These are phyloP conservation scores for Nycticebus coucang DNA, from an alignment of 2,113 vertebrate genomes.

Conservation along the genomic window DNA sequence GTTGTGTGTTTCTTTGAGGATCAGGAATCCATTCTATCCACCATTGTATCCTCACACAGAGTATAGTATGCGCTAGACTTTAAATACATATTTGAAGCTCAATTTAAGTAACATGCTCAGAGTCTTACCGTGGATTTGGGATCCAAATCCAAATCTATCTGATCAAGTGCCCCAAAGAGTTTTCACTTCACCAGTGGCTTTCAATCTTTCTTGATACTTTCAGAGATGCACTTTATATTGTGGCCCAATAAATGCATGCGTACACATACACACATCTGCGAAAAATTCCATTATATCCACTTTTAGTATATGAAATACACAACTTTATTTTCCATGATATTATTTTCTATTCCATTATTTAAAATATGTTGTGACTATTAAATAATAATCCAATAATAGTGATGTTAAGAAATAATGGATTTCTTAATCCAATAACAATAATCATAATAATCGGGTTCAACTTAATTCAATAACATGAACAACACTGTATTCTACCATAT, in stretches of 20 bases:
- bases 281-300: neutral
- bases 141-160: neutral
- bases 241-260: neutral
- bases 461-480: neutral
- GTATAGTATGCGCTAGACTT: neutral
- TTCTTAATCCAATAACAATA: neutral
- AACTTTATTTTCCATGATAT: neutral
- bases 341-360: slow-evolving; percentile 1
- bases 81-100: neutral
- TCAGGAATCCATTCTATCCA: no score
- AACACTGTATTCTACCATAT: neutral
- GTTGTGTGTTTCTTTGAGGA: neutral
- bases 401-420: neutral
- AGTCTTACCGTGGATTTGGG: neutral
- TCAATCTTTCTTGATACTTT: neutral
- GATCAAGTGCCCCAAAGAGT: neutral
- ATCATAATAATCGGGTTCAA: neutral
- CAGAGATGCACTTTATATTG: neutral
- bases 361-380: neutral
- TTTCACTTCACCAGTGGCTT: neutral
- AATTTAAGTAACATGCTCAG: neutral
- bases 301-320: neutral
- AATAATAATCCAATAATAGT: neutral
- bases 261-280: neutral
- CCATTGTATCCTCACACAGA: no score